Base-by-base conservation (phyloP, 1,140 invertebrate genomes). In the Sarcophaga bullata region DNA sequence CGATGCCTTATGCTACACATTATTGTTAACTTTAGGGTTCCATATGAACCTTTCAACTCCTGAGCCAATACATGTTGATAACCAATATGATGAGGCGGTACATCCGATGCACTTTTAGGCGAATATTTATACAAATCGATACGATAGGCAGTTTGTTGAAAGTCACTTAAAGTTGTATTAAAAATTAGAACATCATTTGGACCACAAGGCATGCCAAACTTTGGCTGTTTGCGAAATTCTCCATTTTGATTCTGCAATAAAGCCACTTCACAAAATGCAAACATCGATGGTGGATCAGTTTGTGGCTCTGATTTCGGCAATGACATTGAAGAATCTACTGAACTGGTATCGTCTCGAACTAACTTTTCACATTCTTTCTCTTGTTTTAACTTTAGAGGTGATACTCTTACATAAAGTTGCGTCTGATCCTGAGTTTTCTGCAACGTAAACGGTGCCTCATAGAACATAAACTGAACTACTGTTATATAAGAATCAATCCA, bases 401-500 rank as follows among this genome's bases (percentile, higher is more conserved):
- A 96, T 82, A 96, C 91, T 90, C 94, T 94, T 82, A 95, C 93
- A 85, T 93, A 91, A 83, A 92, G 91, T 83, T 92, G 93, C 84
- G 93, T 92, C 85, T 93, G 90, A 86, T 95, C 93, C 85, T 92
- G 93, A 83, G 93, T 92, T 86, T 95, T 96, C 83, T 96, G 92
- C 85, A 94, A 94, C 73, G 97, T 92, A n/a, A 88, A 88, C 0
- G 97, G 95, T 87, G 95, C 95, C 84, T 95, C 94, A 85, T 94
- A 94, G 85, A 98, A 91, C 89, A 96, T 96, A 83, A 98, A 94
- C 87, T 98, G 97, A 11, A 78, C n/a, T 75, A 98, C 91, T 75
- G 95, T 92, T 48, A 94, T 95, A 88, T 98, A 96, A 80, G 93
- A 92, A 13, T 94, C 97, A 0, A 98, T 90, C 97, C 97, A 98